Percentiles rank a stretch among this genome's conserved stretches.
These are phyloP conservation scores for Palythoa caribaeorum DNA, from an alignment of 92 coral and sea anemone genomes.

Conservation along the genomic window DNA sequence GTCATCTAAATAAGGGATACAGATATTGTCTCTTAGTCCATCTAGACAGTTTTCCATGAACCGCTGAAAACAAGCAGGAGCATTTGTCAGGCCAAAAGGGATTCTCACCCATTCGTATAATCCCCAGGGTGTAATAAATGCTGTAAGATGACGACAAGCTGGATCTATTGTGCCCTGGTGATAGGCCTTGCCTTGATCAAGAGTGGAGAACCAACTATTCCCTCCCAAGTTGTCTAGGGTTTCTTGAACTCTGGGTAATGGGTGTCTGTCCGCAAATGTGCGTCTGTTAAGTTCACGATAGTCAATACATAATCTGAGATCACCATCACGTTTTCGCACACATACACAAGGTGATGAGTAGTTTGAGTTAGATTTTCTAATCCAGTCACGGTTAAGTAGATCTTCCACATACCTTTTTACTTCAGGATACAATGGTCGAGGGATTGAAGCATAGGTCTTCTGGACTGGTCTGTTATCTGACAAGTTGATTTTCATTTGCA, in stretches of 20 bases:
- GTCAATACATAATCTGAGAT: too few relatives aligned
- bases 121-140: conserved; percentile 47
- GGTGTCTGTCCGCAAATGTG: conserved; percentile 71
- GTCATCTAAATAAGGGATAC: too few relatives aligned
- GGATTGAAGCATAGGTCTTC: conserved; percentile 54
- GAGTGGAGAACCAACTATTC: too few relatives aligned
- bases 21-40: conserved; percentile 55
- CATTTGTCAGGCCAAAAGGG: conserved; percentile 74
- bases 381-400: conserved; percentile 59
- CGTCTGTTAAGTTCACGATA: too few relatives aligned
- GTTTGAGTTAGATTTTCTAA: conserved; percentile 68
- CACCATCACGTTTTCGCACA: too few relatives aligned
- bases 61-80: conserved; percentile 76
- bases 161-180: conserved; percentile 74
- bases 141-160: conserved; percentile 67
- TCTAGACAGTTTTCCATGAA: conserved; percentile 77
- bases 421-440: conserved; percentile 56
- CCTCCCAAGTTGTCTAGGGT: too few relatives aligned
- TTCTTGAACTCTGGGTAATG: conserved; percentile 53
- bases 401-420: conserved; percentile 37
- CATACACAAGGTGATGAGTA: too few relatives aligned
- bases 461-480: too few relatives aligned
- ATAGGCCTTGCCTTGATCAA: conserved; percentile 66
- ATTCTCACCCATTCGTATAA: conserved; percentile 74
- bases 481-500: conserved; percentile 38